Percentiles rank a stretch among this genome's conserved stretches.
Evolutionary conservation across 2,113 vertebrate species (phyloP).

Genomic region (Pterocles burchelli): DNA sequence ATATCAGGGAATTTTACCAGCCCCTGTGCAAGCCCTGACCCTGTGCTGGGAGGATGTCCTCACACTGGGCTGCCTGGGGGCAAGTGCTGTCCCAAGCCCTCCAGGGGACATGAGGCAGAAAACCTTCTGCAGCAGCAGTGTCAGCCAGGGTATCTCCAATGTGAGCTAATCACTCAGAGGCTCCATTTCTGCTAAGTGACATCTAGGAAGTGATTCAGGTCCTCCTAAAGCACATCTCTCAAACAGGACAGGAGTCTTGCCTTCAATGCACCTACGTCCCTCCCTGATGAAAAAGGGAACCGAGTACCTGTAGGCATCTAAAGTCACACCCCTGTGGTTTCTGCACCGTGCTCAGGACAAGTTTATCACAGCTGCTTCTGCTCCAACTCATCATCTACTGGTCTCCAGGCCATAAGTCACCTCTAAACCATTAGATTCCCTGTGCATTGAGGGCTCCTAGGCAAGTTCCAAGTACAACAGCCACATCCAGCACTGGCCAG

Average conservation of each 20-base stretch:
- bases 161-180: not conserved
- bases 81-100: not conserved
- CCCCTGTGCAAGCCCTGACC: not conserved
- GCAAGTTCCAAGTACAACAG: not conserved
- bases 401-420: not conserved
- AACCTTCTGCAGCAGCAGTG: not conserved
- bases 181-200: not conserved
- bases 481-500: not conserved
- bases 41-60: not conserved
- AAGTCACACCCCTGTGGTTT: slow-evolving; percentile 40
- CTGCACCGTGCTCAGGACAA: not conserved
- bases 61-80: not conserved
- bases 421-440: not conserved
- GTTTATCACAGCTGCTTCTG: slow-evolving; percentile 38
- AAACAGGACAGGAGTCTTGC: not conserved
- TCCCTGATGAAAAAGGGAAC: not conserved
- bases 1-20: not conserved
- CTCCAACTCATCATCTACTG: not conserved
- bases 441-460: not conserved
- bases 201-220: not conserved
- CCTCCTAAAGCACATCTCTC: not conserved
- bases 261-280: not conserved
- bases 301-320: not conserved
- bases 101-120: not conserved
- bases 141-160: not conserved